These are phyloP conservation scores for Ceyx erithaca DNA, from an alignment of 2,797 vertebrate species.

Conservation along the genomic window DNA sequence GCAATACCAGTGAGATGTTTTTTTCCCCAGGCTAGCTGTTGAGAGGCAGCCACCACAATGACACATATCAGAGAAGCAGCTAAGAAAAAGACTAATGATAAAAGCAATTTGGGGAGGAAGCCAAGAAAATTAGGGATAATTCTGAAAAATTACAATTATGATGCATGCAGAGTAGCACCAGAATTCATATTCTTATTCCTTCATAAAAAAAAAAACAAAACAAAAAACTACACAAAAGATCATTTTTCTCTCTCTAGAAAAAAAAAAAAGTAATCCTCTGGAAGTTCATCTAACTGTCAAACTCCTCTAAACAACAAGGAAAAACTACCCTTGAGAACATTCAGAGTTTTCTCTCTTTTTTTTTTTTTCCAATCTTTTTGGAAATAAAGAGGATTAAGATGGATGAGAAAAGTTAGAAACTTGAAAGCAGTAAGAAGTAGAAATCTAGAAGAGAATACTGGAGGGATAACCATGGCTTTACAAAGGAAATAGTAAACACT, in stretches of 20 bases:
- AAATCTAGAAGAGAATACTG: neutral
- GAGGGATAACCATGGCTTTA: neutral
- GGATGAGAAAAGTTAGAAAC: neutral
- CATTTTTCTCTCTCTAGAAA: neutral
- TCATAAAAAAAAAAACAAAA: neutral
- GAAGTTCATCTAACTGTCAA: neutral
- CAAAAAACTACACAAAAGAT: neutral
- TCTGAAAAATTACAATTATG: neutral
- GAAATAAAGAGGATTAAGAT: neutral
- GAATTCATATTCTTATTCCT: neutral
- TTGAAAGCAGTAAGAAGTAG: neutral
- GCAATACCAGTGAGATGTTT: neutral
- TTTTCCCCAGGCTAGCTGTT: neutral
- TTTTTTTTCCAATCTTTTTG: neutral
- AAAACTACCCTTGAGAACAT: neutral
- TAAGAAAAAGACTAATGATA: slow-evolving; percentile 40
- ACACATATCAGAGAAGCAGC: slow-evolving; percentile 2
- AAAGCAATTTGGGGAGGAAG: slow-evolving; percentile 27
- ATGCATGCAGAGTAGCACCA: neutral
- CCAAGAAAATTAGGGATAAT: slow-evolving; percentile 40
- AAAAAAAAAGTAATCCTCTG: neutral
- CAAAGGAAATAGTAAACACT: neutral
- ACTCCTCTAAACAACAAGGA: neutral
- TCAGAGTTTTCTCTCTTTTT: rapidly evolving
- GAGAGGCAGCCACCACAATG: slow-evolving; percentile 8